Percentiles rank a stretch among this genome's conserved stretches.
Conservation (phyloP, 2,888 invertebrate species). For the Tiliacea citrago region DNA sequence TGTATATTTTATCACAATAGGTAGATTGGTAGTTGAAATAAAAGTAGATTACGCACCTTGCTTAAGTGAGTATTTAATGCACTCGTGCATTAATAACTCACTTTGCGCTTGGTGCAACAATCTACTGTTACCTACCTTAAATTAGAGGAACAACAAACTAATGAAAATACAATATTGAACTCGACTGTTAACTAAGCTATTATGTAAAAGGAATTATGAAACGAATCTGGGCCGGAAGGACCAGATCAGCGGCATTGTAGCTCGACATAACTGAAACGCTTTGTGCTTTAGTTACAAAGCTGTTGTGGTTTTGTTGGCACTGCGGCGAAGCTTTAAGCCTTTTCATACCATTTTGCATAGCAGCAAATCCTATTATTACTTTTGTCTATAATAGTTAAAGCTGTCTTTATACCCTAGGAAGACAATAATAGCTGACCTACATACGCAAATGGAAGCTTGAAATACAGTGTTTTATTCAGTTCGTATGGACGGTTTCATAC, state of each 20-base stretch:
- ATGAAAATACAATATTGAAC: neutral
- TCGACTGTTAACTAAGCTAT: constrained; percentile 9
- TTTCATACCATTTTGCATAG: constrained; percentile 30
- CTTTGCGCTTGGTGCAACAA: too few species aligned
- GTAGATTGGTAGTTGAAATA: too few species aligned
- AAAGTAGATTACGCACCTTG: too few species aligned
- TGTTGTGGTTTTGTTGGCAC: constrained; percentile 32
- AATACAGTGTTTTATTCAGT: constrained; percentile 35
- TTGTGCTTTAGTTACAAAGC: constrained; percentile 38
- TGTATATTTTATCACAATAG: too few species aligned
- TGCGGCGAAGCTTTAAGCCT: constrained; percentile 24
- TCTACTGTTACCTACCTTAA: too few species aligned
- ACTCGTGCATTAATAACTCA: too few species aligned
- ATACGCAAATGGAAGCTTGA: constrained; percentile 24
- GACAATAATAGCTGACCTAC: constrained; percentile 25
- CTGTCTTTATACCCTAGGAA: constrained; percentile 3
- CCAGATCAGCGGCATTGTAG: constrained; percentile 35
- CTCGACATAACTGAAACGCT: constrained; percentile 39
- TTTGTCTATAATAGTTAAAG: constrained; percentile 29
- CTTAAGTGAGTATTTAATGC: too few species aligned
- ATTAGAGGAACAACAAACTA: neutral
- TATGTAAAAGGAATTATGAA: constrained; percentile 34
- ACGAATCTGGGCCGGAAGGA: constrained; percentile 34
- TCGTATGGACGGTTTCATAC: constrained; percentile 28
- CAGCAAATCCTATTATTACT: constrained; percentile 20